Base-by-base conservation (phyloP, 2,797 vertebrate species). In the Eutrigla gurnardus region DNA sequence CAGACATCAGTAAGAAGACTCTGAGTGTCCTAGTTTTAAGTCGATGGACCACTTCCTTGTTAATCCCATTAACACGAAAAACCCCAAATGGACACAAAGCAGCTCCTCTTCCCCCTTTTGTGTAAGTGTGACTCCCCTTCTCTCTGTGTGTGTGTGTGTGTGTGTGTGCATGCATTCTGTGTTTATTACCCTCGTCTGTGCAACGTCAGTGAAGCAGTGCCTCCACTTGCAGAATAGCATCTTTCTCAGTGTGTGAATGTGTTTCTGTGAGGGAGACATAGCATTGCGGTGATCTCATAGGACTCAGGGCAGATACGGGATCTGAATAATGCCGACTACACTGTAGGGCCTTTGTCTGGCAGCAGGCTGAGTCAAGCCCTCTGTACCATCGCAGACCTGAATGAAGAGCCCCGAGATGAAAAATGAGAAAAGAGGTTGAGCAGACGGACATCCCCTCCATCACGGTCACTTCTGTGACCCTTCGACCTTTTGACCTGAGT, bases 251-350 rank as follows among this genome's bases (percentile, higher is more conserved):
- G 17, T 79, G 89, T 89, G 87, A 91, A 89, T 86, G 81, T 83
- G 79, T 89, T 82, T 83, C 78, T 93, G 89, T 91, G 84, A 85
- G 85, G 45, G 77, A 91, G 86, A 88, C 94, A 95, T 95, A 93
- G 90, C 88, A 85, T 77, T 54, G 86, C 69, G 90, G 70, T 96
- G 95, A 96, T 93, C 87, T 96, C 94, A 96, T 93, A 49, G 89
- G 89, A 87, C 50, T 86, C 75, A 70, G 82, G 80, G 85, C 88
- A 87, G 90, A 93, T 93, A 88, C 8, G 80, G 80, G 89, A 88
- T 89, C 89, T 93, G 92, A 92, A 93, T 91, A 88, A 91, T 76
- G 84, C 64, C 67, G 75, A 73, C 66, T 75, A 65, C 79, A 86
- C 91, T 94, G 85, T 93, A 78, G 89, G 62, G 72, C 62, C 90